These are phyloP conservation scores for Trachelus troglodyta DNA, from an alignment of 2,888 invertebrate species.

Conservation along the genomic window DNA sequence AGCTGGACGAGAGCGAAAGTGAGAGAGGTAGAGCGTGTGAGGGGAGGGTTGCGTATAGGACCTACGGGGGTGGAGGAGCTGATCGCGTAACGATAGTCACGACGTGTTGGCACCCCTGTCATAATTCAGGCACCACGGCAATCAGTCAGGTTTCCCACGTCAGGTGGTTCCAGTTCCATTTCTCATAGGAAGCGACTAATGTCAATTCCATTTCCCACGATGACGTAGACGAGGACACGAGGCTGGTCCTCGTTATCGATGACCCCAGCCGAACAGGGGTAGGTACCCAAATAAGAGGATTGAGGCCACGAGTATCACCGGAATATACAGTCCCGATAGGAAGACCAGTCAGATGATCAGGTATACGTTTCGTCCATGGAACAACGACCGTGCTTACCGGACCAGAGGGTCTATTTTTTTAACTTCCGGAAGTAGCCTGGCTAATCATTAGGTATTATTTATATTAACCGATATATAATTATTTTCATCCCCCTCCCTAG, in stretches of 20 bases:
- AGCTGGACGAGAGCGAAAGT: slow-evolving; percentile 1
- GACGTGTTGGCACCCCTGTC: slow-evolving; percentile 25
- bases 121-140: slow-evolving; percentile 24
- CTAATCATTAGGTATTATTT: background rate
- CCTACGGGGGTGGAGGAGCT: background rate
- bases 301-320: background rate
- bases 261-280: background rate
- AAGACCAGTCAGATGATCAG: background rate
- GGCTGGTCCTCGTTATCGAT: background rate
- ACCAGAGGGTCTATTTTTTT: background rate
- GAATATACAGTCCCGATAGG: background rate
- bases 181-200: slow-evolving; percentile 10
- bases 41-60: background rate
- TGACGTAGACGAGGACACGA: background rate
- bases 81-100: slow-evolving; percentile 31
- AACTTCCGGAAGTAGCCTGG: background rate
- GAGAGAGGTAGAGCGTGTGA: slow-evolving; percentile 1
- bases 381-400: background rate
- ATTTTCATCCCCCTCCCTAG: background rate
- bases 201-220: slow-evolving; percentile 22
- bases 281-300: background rate
- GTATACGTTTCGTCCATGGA: background rate
- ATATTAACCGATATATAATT: background rate
- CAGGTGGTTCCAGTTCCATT: slow-evolving; percentile 12
- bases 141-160: slow-evolving; percentile 29